Base-by-base conservation (phyloP, 2,797 vertebrate species). In the Phalloptychus januarius region DNA sequence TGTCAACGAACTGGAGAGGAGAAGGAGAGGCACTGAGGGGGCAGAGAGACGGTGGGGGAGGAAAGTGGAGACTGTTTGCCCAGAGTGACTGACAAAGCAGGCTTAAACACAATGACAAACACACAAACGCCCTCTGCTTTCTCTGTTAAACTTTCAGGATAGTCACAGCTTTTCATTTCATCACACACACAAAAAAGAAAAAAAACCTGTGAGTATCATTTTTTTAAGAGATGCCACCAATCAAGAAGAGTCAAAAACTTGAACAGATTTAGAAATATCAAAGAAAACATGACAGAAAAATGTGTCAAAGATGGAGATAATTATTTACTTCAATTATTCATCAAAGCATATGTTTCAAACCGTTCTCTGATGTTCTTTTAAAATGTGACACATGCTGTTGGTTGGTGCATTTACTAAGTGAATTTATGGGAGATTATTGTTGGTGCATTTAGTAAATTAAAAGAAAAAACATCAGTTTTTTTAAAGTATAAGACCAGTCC, bases 1-100 rank as follows among this genome's bases (percentile, higher is more conserved):
- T 98, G 97, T 98, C 97, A 96, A 97, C 94, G 95, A 89, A 96
- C 93, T 90, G 90, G 86, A 91, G 90, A 87, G 81, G 77, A 80
- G 80, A 84, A 81, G 79, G 76, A 69, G 28, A 0, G 15, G 79
- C 74, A 48, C 63, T 67, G 74, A 71, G 75, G 38, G 45, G 56
- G 74, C 38, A 72, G 48, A 65, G 58, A 67, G 74, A 82, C 45
- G 67, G 67, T 25, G 50, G 44, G 69, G 56, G 75, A 81, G 80
- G 77, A 36, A 72, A 80, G 80, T 81, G 83, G 83, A 82, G 89
- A 94, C 95, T 96, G 96, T 96, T 96, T 95, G 94, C 94, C 94
- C 92, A 91, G 92, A 94, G 95, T 95, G 96, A 96, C 95, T 91
- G 89, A 96, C 92, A 94, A 93, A 88, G 90, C 93, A 88, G 92